These are phyloP conservation scores for Plagodis dolabraria DNA, from an alignment of 2,888 invertebrate species.

Conservation along the genomic window DNA sequence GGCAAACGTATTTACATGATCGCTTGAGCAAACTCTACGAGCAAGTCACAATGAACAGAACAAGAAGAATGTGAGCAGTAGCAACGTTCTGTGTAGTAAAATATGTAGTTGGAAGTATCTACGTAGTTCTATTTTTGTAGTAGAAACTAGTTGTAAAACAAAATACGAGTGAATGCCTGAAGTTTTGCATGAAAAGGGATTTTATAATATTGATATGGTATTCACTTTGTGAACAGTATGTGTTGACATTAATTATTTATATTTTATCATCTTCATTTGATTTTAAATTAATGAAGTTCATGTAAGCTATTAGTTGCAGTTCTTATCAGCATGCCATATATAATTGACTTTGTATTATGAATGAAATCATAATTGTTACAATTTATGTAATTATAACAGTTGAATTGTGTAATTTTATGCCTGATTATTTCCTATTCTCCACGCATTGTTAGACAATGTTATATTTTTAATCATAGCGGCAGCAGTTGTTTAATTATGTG, in stretches of 20 bases:
- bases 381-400: not conserved
- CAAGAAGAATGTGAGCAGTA: slow-evolving; percentile 39
- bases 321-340: slow-evolving; percentile 20
- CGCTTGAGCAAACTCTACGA: slow-evolving; percentile 48
- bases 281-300: no score
- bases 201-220: no score
- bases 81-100: not conserved
- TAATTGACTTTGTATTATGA: slow-evolving; percentile 10
- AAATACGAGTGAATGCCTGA: no score
- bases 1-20: slow-evolving; percentile 44
- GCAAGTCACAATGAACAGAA: slow-evolving; percentile 31
- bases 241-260: no score
- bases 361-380: not conserved
- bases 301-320: not conserved
- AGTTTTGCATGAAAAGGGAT: no score
- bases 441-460: no score
- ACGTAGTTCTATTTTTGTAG: no score
- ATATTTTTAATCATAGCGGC: no score
- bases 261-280: no score
- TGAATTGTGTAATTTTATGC: slow-evolving; percentile 4
- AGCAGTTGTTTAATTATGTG: no score
- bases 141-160: no score
- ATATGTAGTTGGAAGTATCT: not conserved
- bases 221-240: no score
- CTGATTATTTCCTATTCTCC: not conserved